Evolutionary conservation across 23 tunicate genomes (phyloP), one percentile per base, ranked within the genome.

Genomic region (Halocynthia roretzi): DNA sequence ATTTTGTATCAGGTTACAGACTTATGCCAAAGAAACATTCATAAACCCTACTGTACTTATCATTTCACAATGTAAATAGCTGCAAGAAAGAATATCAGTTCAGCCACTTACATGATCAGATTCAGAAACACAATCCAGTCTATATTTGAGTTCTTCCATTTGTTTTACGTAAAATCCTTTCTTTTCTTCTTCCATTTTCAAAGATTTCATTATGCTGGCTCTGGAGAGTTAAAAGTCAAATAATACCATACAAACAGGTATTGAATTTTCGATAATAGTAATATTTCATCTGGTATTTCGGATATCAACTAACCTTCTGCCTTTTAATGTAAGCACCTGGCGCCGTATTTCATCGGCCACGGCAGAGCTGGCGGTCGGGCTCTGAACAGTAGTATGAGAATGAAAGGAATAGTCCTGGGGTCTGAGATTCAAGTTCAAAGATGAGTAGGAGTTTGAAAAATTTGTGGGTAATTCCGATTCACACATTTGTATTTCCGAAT

Each of bases 181-280:
- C 17, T 65, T 72, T 8, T 71, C 52, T 74, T 85, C 90, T 65
- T 85, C 90, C 7, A 68, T 22, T 62, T 72, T 80, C 73, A 85
- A 51, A 10, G 79, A 61, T 50, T 80, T 61, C 22, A 80, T n/a
- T 54, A 80, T 74, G 20, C 81, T 51, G 19, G 79, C 22, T 48
- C 90, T 85, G 70, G 8, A 48, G 48, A 50, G 62, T 20, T 0
- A 67, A n/a, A 31, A 31, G 44, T 31, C 44, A 31, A 31, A 31
- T 31, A 31, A 31, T 31, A 31, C 4, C 4, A 31, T 31, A 31
- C 44, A 31, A 31, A 31, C 44, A 31, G 44, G 44, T 1, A 0
- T 31, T 31, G 44, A 31, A 31, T 31, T 31, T 31, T 31, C 44
- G 4, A 31, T 31, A 31, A 4, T 0, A 31, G 44, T 31, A 31